Evolutionary conservation across 2,797 vertebrate genomes (phyloP).

Genomic region (Bovichtus variegatus): DNA sequence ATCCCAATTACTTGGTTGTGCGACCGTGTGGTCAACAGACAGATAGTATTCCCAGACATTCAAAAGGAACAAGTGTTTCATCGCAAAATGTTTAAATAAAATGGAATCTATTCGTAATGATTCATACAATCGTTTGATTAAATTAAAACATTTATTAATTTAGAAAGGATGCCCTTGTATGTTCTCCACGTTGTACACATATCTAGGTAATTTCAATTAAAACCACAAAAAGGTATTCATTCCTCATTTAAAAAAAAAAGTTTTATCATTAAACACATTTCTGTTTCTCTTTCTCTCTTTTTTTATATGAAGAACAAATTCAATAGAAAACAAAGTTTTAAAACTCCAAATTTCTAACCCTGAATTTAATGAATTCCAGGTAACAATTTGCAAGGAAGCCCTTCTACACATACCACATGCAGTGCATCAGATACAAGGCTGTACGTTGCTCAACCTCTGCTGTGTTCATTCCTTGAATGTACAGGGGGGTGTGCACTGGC

Average conservation of each 20-base stretch:
- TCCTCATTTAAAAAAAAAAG: not conserved
- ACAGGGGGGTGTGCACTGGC: constrained; percentile 30
- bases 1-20: constrained; percentile 26
- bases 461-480: constrained; percentile 55
- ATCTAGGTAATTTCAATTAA: not conserved
- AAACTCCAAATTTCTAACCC: not conserved
- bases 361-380: constrained; percentile 5
- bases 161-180: not conserved
- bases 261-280: not conserved
- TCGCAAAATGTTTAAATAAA: constrained; percentile 3
- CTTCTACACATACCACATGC: constrained; percentile 43
- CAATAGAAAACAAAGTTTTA: not conserved
- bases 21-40: constrained; percentile 38
- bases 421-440: constrained; percentile 55
- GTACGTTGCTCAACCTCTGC: constrained; percentile 46
- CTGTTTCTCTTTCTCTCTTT: not conserved
- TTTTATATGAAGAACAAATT: not conserved
- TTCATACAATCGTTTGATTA: not conserved
- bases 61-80: not conserved
- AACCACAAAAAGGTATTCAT: not conserved
- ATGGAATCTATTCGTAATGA: not conserved
- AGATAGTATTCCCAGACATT: not conserved
- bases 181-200: not conserved
- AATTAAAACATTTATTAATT: not conserved
- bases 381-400: constrained; percentile 20